phyloP scores from a whole-genome alignment of 2,888 invertebrate genomes.

The Cephonodes hylas region DNA sequence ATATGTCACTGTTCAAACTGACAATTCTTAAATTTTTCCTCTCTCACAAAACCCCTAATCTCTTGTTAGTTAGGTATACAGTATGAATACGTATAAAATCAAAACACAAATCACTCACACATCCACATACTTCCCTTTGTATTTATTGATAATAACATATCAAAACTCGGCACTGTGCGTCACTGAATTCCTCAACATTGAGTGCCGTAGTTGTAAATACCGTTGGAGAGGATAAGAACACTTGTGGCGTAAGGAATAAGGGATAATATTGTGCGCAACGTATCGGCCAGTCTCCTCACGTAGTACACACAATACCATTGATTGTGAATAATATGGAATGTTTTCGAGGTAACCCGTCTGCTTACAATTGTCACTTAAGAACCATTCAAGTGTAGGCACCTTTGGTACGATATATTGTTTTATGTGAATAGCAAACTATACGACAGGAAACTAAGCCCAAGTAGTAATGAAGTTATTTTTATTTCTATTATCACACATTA shows the following conservation, averaged over 20 bases:
- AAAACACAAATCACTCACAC: neutral
- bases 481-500: neutral
- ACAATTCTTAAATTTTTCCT: no score
- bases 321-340: conserved; percentile 21
- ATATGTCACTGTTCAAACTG: neutral
- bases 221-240: neutral
- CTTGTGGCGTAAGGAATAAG: neutral
- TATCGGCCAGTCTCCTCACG: conserved; percentile 12
- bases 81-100: neutral
- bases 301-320: conserved; percentile 18
- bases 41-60: neutral
- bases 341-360: conserved; percentile 10
- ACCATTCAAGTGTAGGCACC: neutral
- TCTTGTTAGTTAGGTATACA: no score
- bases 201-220: neutral
- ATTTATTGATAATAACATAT: conserved; percentile 8
- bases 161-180: conserved; percentile 9
- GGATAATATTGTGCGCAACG: neutral
- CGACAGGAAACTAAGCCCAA: neutral
- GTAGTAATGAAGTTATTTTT: neutral
- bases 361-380: conserved; percentile 5
- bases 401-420: conserved; percentile 3
- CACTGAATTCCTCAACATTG: conserved; percentile 8
- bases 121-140: conserved; percentile 8
- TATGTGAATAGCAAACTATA: neutral